phyloP scores from a whole-genome alignment of 2,797 vertebrate species.

The Myoxocephalus aenaeus region DNA sequence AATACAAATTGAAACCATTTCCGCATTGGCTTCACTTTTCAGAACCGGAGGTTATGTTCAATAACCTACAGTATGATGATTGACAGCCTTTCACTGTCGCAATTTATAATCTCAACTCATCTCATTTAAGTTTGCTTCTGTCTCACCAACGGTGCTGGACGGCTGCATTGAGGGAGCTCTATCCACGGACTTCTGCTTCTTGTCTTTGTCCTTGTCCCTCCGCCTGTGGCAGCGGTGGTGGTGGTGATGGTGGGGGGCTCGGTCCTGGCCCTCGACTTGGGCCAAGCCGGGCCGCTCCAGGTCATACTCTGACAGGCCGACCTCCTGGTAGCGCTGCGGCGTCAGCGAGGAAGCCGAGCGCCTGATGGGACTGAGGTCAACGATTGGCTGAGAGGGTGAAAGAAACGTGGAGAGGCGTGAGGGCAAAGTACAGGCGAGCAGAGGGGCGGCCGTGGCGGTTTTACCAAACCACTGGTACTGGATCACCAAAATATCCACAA shows the following conservation, averaged over 20 bases:
- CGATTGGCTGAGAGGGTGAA: conserved; percentile 85
- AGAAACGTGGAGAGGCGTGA: not conserved
- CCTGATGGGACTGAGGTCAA: conserved; percentile 93
- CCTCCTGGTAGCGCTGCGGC: conserved; percentile 83
- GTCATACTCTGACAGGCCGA: conserved; percentile 86
- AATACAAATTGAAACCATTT: not conserved
- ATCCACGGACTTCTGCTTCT: conserved; percentile 92
- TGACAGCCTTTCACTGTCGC: not conserved
- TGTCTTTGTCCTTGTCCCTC: conserved; percentile 90
- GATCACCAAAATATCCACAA: conserved; percentile 63
- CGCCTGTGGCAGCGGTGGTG: conserved; percentile 89
- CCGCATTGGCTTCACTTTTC: not conserved
- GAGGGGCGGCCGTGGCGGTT: not conserved
- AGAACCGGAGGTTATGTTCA: not conserved
- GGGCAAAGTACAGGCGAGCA: not conserved
- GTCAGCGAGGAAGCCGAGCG: conserved; percentile 93
- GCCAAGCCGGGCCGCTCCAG: conserved; percentile 79
- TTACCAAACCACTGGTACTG: conserved; percentile 47
- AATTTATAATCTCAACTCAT: not conserved
- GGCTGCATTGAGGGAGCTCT: conserved; percentile 82
- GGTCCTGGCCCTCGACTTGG: conserved; percentile 75
- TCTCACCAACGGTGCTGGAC: conserved; percentile 85
- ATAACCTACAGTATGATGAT: not conserved
- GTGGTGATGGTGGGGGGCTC: conserved; percentile 84
- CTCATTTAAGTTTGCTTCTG: not conserved